Percentiles rank a stretch among this genome's conserved stretches.
These are phyloP conservation scores for Spea hammondii DNA, from an alignment of 2,797 vertebrate species.

Conservation along the genomic window DNA sequence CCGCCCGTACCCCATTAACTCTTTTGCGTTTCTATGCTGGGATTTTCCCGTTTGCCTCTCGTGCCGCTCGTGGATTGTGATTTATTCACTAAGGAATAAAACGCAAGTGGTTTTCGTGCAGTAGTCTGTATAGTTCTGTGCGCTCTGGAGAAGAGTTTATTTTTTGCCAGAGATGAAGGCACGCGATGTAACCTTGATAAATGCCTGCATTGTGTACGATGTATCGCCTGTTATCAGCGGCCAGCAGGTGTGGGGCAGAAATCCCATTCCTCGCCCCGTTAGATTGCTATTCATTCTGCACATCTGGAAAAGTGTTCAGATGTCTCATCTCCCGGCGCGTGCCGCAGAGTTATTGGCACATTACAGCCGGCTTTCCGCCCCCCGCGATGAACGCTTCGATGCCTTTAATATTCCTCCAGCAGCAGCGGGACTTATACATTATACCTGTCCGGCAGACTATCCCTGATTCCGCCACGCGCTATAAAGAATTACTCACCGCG, in stretches of 20 bases:
- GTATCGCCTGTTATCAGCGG: conserved; percentile 11
- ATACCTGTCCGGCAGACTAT: conserved; percentile 3
- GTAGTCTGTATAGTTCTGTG: no score
- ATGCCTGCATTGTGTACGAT: not conserved
- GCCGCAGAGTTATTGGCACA: conserved; percentile 40
- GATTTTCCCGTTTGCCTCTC: no score
- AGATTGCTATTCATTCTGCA: conserved; percentile 40
- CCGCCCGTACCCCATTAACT: no score
- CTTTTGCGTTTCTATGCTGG: no score
- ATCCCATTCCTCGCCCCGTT: conserved; percentile 36
- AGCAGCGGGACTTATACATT: conserved; percentile 7
- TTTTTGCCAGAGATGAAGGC: not conserved
- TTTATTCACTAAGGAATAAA: no score
- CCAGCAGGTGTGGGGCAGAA: conserved; percentile 35
- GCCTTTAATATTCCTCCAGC: conserved; percentile 43
- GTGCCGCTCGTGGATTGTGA: no score
- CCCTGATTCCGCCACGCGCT: not conserved
- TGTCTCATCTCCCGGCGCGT: conserved; percentile 26
- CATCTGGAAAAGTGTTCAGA: conserved; percentile 45
- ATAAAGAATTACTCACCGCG: no score
- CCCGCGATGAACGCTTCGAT: conserved; percentile 39
- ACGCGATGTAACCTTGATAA: not conserved
- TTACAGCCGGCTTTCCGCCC: conserved; percentile 33
- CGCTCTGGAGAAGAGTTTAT: no score
- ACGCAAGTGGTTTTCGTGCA: no score